Evolutionary conservation across 2,113 vertebrate species (phyloP), one percentile per base, ranked within the genome.

Genomic region (Phrynosoma blainvillii): DNA sequence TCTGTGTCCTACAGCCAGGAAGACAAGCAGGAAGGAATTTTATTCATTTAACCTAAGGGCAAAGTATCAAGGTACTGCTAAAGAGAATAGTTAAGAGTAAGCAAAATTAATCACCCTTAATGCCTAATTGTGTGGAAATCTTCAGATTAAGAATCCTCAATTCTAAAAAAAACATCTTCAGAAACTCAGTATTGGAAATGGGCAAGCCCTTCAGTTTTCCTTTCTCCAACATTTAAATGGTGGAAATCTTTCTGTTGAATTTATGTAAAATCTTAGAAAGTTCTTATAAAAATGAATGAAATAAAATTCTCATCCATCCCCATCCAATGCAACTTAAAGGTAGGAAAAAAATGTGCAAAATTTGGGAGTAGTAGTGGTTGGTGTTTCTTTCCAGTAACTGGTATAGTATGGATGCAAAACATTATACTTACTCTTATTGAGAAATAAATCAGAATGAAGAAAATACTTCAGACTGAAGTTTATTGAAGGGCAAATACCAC

Each of bases 51-150:
- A 52, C 47, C 3, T 0, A 0, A 80, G 25, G 59, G 10, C 80
- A 89, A 82, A 93, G 40, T 84, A 42, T 87, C 93, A 16, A 92
- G 91, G 32, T 89, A 25, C 76, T 86, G 79, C 23, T 88, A 85
- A 91, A 74, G 52, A 54, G 70, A 16, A 36, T 74, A 36, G 47
- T n/a, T 93, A 90, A 84, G 54, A 76, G 1, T 10, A 83, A 66
- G 54, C 84, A 71, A 0, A 18, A 11, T 78, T 82, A 27, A 59
- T 91, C 14, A 32, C 56, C 56, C 78, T 30, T 30, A 70, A 32
- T 14, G n/a, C 56, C 80, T 32, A 90, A 4, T 52, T 79, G 77
- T 16, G 30, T 90, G 12, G 73, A 75, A 84, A 75, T 7, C 1
- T 16, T 10, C 40, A 79, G 36, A 21, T 65, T 47, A 90, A 83